Base-by-base conservation (phyloP, 2,888 invertebrate genomes). In the Sycophila texana region DNA sequence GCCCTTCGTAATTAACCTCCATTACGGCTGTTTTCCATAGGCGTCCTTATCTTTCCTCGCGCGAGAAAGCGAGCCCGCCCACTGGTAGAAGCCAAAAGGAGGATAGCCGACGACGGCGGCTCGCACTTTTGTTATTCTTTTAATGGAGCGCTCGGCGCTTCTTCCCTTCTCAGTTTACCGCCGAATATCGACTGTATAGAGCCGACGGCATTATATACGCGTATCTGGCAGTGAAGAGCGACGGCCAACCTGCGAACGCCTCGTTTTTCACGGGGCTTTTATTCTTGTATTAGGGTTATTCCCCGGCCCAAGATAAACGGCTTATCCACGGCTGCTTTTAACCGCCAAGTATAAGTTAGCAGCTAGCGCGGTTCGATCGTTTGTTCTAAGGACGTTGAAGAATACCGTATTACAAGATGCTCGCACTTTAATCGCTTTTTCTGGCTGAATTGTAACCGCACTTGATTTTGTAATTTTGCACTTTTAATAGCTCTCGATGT, bases 1-100 rank as follows among this genome's bases (percentile, higher is more conserved):
- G 22, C 79, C 83, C 82, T 78, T 83, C 80, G 83, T 86, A 86
- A 86, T 86, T 87, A 87, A 86, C 86, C 84, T 83, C 85, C 83
- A 86, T 86, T 86, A 87, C 83, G 78, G 83, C 79, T 86, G 84
- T 83, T 84, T 86, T 86, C 84, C 82, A 77, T 82, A 76, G 81
- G 60, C 68, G 39, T 74, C 71, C 39, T 39, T 72, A 18, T 47
- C 63, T 60, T 58, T 30, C 47, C 10, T 12, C n/a, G 22, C 18
- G 57, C 26, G 20, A 68, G 72, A n/a, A n/a, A n/a, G 71, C 39
- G 39, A 58, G 20, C 20, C 20, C 20, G 5, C 58, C 58, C 7
- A 7, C n/a, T 18, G 18, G 63, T 39, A 39, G 18, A 18, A 30
- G 26, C 5, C 20, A 58, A 14, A 60, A 22, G 22, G 22, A 13